These are phyloP conservation scores for Plecotus auritus DNA, from an alignment of 2,113 vertebrate species.

Conservation along the genomic window DNA sequence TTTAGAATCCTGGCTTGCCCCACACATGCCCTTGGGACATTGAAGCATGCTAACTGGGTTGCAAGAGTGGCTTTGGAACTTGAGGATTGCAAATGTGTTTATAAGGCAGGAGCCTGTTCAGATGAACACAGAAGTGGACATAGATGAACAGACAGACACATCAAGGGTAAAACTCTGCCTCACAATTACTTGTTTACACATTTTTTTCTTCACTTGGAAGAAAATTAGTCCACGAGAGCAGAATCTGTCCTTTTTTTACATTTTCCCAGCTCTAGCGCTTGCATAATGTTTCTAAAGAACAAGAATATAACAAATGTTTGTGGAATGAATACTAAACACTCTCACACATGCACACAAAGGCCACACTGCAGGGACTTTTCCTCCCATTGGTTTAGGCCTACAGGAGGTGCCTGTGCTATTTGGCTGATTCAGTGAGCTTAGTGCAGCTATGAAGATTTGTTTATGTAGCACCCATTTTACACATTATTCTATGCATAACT, in stretches of 20 bases:
- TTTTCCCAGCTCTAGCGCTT: not conserved
- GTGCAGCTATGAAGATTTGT: not conserved
- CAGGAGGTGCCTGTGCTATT: not conserved
- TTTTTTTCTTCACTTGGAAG: not conserved
- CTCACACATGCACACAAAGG: not conserved
- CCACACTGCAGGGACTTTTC: no score
- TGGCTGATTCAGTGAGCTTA: not conserved
- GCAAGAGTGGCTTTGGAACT: not conserved
- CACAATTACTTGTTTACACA: not conserved
- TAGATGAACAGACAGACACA: not conserved
- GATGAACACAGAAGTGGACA: not conserved
- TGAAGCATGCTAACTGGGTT: not conserved
- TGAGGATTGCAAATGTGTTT: not conserved
- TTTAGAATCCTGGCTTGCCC: not conserved
- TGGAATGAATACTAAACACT: not conserved
- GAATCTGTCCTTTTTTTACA: not conserved
- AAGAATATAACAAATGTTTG: not conserved
- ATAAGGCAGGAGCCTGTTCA: not conserved
- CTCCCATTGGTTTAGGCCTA: not conserved
- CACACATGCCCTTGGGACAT: not conserved
- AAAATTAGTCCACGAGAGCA: not conserved
- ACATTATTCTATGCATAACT: conserved; percentile 55
- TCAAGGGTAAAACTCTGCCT: not conserved
- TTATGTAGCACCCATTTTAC: conserved; percentile 47
- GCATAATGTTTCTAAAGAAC: not conserved